Evolutionary conservation across 2,797 vertebrate genomes (phyloP), one percentile per base, ranked within the genome.

Genomic region (Pseudochromis fuscus): DNA sequence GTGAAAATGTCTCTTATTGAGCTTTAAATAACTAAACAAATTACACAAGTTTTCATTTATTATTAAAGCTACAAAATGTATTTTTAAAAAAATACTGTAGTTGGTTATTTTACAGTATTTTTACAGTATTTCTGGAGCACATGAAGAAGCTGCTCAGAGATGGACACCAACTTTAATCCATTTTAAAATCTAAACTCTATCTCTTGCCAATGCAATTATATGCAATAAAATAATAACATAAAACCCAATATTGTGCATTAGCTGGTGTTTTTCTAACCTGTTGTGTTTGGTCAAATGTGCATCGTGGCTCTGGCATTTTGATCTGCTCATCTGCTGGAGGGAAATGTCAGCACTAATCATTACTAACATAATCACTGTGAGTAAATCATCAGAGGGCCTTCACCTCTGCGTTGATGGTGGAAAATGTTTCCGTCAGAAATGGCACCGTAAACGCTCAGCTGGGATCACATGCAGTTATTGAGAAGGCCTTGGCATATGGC

Each of bases 291-390:
- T 19, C 25, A 50, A 10, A 21, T 45, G 16, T 40, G 4, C 2
- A 10, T 18, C 9, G 19, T 6, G 19, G 27, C 50, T 37, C 18
- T 78, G 52, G 59, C 31, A 73, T 81, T 74, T 55, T 27, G 31
- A 66, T 66, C 49, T 21, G 55, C 44, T 78, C n/a, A 37, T 78
- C 40, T 66, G 44, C 46, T 1, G 1, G 8, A 68, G 31, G 28
- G 48, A 85, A 88, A 88, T 77, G 74, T 72, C 73, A 83, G 13
- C 0, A 23, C 55, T 69, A 69, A 81, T 87, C 23, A 76, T 82
- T 78, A 38, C 71, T 52, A 76, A 72, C 55, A 65, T 44, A 50
- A 78, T 86, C 58, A 60, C 23, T 45, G 52, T 28, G 62, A 74
- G 15, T 49, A 37, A 81, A 74, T 86, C 59, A 81, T 50, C 55